Evolutionary conservation across 2,797 vertebrate genomes (phyloP), one percentile per base, ranked within the genome.

Genomic region (Lemur catta): DNA sequence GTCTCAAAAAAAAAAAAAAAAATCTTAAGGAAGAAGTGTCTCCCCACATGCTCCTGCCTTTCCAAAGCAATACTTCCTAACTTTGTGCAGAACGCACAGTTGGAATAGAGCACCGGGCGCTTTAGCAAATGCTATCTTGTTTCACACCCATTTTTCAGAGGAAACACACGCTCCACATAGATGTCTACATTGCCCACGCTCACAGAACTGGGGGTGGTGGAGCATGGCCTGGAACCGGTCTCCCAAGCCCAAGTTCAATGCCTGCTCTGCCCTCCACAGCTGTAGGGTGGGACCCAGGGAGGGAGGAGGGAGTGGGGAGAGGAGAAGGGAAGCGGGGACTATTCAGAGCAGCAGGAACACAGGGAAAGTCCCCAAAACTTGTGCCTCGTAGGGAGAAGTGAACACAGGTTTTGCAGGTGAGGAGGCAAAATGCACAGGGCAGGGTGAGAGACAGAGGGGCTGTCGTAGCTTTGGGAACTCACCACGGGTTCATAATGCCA

Each of bases 51-150:
- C 26, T 71, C 88, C 52, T 90, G 52, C 52, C 89, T 91, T 85
- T 92, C 74, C 79, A 85, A 74, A 90, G 50, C n/a, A 33, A 67
- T n/a, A 15, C 3, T 20, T 52, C 8, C 61, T 75, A 71, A 41
- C 24, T n/a, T 4, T 20, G 41, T 14, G 1, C 26, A 46, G 57
- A 75, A 35, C 43, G 43, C 28, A 65, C 17, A 30, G 72, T 30
- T 10, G 35, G 81, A 43, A 91, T 0, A 86, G 28, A 33, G 2
- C 9, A 4, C 10, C 0, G 0, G 5, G 26, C 41, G n/a, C 26
- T 41, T 22, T 10, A 0, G 15, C 2, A 33, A 24, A 7, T 84
- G 41, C 76, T 24, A 3, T 1, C 69, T 85, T n/a, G 50, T 24
- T 79, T 50, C 24, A 75, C 35, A 82, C 11, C 4, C 43, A 38